Percentiles rank a stretch among this genome's conserved stretches.
Conservation (phyloP, 2,888 invertebrate genomes). For the Gortyna flavago region DNA sequence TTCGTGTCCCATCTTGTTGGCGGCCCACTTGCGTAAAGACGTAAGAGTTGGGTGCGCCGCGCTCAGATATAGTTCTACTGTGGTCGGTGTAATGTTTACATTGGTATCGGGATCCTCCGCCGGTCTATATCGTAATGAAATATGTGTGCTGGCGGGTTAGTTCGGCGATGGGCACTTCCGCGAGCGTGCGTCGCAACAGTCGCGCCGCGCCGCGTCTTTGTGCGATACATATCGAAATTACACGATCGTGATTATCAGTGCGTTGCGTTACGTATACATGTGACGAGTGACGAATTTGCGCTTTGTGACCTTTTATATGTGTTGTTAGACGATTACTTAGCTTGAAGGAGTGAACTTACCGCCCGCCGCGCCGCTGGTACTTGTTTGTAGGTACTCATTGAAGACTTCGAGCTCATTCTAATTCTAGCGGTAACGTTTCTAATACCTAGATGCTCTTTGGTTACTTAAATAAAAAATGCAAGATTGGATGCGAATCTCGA, state of each 20-base stretch:
- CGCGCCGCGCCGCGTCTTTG: neutral
- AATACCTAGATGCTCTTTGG: neutral
- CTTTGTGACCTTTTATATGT: conserved; percentile 14
- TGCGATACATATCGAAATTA: conserved; percentile 4
- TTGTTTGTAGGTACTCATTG: neutral
- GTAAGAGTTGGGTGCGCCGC: conserved; percentile 38
- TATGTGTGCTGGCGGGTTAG: conserved; percentile 64
- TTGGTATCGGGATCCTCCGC: conserved; percentile 33
- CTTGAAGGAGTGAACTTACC: neutral
- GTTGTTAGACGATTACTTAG: neutral
- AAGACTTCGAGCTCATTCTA: neutral
- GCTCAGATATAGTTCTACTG: conserved; percentile 55
- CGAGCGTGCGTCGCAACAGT: conserved; percentile 60
- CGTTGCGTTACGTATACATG: conserved; percentile 5
- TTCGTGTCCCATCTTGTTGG: conserved; percentile 80
- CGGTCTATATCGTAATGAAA: conserved; percentile 66
- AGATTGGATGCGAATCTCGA: neutral
- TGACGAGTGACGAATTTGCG: neutral
- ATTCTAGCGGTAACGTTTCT: neutral
- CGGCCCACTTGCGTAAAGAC: conserved; percentile 64
- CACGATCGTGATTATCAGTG: neutral
- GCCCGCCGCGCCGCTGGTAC: neutral
- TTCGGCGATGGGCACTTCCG: conserved; percentile 69
- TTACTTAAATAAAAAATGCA: neutral
- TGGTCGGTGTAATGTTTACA: conserved; percentile 32